These are phyloP conservation scores for Gambelia wislizenii DNA, from an alignment of 2,797 vertebrate species.

Conservation along the genomic window DNA sequence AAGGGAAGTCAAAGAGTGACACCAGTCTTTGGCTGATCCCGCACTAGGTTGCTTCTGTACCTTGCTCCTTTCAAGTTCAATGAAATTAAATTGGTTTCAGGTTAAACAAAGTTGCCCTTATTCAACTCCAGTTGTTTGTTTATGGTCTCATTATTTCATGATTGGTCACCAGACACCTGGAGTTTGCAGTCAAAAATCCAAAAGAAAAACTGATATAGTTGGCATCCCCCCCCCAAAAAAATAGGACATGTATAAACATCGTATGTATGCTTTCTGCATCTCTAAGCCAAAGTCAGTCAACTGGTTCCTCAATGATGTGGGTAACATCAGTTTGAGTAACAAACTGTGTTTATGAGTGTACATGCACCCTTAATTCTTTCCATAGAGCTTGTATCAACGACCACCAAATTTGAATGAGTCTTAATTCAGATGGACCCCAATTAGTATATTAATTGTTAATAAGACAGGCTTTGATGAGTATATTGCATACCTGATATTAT, in stretches of 20 bases:
- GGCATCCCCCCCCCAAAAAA: too few species aligned
- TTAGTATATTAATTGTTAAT: background rate
- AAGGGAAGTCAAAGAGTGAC: too few species aligned
- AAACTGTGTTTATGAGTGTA: background rate
- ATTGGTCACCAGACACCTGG: background rate
- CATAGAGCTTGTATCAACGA: background rate
- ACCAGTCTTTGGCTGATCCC: too few species aligned
- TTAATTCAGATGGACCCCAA: background rate
- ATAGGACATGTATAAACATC: background rate
- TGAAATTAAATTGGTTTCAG: too few species aligned
- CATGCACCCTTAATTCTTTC: background rate
- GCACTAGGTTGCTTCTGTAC: too few species aligned
- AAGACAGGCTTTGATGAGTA: background rate
- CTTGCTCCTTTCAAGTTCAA: too few species aligned
- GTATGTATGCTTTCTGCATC: background rate
- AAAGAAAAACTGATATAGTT: too few species aligned
- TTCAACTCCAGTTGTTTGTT: too few species aligned
- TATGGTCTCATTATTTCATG: too few species aligned
- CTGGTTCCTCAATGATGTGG: background rate
- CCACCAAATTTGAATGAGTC: background rate
- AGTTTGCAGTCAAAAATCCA: background rate
- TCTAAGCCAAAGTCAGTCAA: background rate
- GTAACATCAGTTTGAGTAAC: background rate
- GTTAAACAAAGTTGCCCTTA: too few species aligned
- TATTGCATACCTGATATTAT: background rate